Evolutionary conservation across 2,113 vertebrate species (phyloP), one percentile per base, ranked within the genome.

Genomic region (Sphyrna mokarran): DNA sequence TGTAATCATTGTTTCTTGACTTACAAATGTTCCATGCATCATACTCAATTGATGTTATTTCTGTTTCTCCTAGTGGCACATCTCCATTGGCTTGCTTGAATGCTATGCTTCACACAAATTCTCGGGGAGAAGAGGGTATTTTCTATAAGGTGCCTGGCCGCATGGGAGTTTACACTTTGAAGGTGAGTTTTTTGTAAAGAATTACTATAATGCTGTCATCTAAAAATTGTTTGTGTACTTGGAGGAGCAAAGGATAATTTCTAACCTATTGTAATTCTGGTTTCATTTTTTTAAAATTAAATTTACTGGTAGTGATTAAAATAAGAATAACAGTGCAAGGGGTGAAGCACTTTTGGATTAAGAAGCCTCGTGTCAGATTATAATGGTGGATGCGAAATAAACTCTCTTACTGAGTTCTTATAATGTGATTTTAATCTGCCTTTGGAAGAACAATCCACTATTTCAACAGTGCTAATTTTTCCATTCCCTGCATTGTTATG

Each of bases 111-210:
- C 99, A 99, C 96, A 99, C 99, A 63, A 99, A 99, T 97, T 99
- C 99, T 96, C 98, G 99, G 0, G 99, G 99, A 0, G 98, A 99
- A 95, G 99, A 99, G 96, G 99, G 99, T n/a, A 99, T 99, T 97
- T 99, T 99, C 98, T 99, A 99, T 96, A 99, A 99, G 97, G 99
- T 99, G 48, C 99, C 99, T 0, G 99, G 99, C 89, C 97, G 99
- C 95, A 99, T 99, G 99, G 99, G 99, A 69, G 99, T 99, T 94
- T 99, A 99, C 97, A 99, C 99, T 0, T 97, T 99, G 95, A 99
- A 99, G 99, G 99, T 99, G 96, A 97, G 97, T 97, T 95, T 61
- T 54, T 33, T 72, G 20, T 3, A 58, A 95, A 61, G 48, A 63
- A 68, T n/a, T 66, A 90, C 87, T 37, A 11, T 85, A 94, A 20